Percentiles rank a stretch among this genome's conserved stretches.
These are phyloP conservation scores for Pygoscelis adeliae DNA, from an alignment of 2,113 vertebrate species.

Conservation along the genomic window DNA sequence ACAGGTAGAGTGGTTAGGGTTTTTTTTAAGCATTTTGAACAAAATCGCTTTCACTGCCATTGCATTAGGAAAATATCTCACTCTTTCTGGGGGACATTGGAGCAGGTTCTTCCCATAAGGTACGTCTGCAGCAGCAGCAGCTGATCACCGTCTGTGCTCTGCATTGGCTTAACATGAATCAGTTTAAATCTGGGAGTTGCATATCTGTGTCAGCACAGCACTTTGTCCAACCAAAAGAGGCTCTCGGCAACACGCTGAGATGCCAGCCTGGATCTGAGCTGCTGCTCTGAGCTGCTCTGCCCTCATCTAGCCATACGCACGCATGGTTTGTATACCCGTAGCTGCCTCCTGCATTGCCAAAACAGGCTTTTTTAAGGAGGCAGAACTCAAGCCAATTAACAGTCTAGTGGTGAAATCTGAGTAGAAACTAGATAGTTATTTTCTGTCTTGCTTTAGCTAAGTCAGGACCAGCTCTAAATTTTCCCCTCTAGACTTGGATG, in stretches of 20 bases:
- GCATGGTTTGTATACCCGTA: accelerated
- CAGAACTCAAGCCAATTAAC: not conserved
- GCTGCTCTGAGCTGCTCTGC: not conserved
- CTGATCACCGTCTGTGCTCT: not conserved
- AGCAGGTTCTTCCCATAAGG: not conserved
- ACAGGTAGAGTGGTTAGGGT: not conserved
- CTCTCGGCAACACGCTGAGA: not conserved
- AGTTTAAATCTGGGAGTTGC: not conserved
- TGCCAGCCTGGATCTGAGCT: conserved; percentile 8
- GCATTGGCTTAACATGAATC: not conserved
- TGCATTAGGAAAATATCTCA: not conserved
- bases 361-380: not conserved
- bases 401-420: not conserved
- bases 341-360: not conserved
- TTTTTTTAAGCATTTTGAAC: not conserved
- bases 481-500: conserved; percentile 29
- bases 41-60: not conserved
- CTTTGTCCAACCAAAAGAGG: not conserved
- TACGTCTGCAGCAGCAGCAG: not conserved
- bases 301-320: not conserved
- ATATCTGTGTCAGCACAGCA: not conserved
- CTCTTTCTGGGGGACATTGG: not conserved
- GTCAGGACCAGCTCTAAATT: conserved; percentile 17
- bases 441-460: conserved; percentile 14
- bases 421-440: conserved; percentile 7